Percentiles rank a stretch among this genome's conserved stretches.
phyloP scores from a whole-genome alignment of 1,140 invertebrate genomes.

The Capitella teleta region DNA sequence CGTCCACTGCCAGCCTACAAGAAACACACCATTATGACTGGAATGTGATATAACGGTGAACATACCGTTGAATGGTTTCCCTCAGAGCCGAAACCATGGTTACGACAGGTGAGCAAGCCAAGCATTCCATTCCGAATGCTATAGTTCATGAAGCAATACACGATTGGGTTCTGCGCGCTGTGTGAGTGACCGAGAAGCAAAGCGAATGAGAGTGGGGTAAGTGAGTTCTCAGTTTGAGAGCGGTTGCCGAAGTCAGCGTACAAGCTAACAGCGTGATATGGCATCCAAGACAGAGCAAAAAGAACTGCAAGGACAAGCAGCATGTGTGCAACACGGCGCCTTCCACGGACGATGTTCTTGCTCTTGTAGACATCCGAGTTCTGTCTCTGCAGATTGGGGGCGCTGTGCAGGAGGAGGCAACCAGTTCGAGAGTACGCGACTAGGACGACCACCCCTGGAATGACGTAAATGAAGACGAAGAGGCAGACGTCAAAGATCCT shows the following conservation, averaged over 20 bases:
- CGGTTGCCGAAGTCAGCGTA: conserved; percentile 47
- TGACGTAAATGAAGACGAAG: conserved; percentile 59
- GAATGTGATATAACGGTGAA: too few relatives aligned
- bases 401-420: conserved; percentile 53
- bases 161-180: conserved; percentile 33
- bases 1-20: too few relatives aligned
- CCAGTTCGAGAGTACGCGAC: conserved; percentile 63
- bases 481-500: conserved; percentile 52
- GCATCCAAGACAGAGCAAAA: conserved; percentile 68
- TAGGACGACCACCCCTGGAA: conserved; percentile 58
- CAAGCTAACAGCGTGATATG: conserved; percentile 58
- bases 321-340: conserved; percentile 61
- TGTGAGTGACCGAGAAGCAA: conserved; percentile 53
- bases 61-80: too few relatives aligned
- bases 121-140: too few relatives aligned
- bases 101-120: too few relatives aligned
- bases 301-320: conserved; percentile 59
- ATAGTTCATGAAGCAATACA: conserved; percentile 35
- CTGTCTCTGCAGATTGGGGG: conserved; percentile 22
- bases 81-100: too few relatives aligned
- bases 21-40: too few relatives aligned
- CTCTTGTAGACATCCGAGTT: conserved; percentile 19
- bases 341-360: conserved; percentile 54
- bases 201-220: conserved; percentile 43
- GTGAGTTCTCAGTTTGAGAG: conserved; percentile 19